A percentile compares a stretch with the other conserved stretches of the same genome.
Evolutionary conservation across 2,888 invertebrate species (phyloP).

Genomic region (Agapostemon virescens): DNA sequence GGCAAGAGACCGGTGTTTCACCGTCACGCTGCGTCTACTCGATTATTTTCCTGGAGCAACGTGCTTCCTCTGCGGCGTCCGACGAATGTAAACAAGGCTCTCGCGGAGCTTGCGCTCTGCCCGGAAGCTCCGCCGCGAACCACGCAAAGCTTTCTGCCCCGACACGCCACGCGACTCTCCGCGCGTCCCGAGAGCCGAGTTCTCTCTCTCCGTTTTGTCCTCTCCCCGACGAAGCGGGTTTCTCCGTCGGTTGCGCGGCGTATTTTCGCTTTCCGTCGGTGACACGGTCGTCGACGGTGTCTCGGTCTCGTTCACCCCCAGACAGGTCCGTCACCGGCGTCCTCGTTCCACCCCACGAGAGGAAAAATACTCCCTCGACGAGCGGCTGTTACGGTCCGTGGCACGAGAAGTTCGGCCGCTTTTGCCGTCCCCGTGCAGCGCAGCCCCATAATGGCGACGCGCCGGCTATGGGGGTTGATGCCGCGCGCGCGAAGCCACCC

Average conservation of each 20-base stretch:
- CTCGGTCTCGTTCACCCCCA: conserved; percentile 18
- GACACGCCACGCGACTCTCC: conserved; percentile 45
- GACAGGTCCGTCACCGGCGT: conserved; percentile 10
- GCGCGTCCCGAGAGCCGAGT: conserved; percentile 14
- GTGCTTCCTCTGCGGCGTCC: conserved; percentile 59
- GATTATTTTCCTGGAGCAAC: conserved; percentile 54
- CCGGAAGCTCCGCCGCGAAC: conserved; percentile 56
- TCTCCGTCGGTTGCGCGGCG: conserved; percentile 1
- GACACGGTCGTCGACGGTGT: conserved; percentile 6
- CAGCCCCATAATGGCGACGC: conserved; percentile 69
- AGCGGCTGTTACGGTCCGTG: conserved; percentile 27
- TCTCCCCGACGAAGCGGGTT: background rate
- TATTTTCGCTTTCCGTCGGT: conserved; percentile 12
- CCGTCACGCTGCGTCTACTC: conserved; percentile 8
- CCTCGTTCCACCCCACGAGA: conserved; percentile 28
- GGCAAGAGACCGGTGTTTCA: too few relatives aligned
- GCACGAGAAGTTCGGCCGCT: conserved; percentile 47
- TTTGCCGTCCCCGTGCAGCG: conserved; percentile 50
- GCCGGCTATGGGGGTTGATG: conserved; percentile 64
- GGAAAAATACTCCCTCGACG: conserved; percentile 32
- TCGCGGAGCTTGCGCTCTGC: conserved; percentile 65
- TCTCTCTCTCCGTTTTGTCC: background rate
- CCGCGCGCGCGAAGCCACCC: conserved; percentile 69
- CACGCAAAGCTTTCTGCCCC: conserved; percentile 56
- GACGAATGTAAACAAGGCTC: conserved; percentile 67